Evolutionary conservation across 2,888 invertebrate genomes (phyloP), one percentile per base, ranked within the genome.

Genomic region (Darwinula stevensoni): DNA sequence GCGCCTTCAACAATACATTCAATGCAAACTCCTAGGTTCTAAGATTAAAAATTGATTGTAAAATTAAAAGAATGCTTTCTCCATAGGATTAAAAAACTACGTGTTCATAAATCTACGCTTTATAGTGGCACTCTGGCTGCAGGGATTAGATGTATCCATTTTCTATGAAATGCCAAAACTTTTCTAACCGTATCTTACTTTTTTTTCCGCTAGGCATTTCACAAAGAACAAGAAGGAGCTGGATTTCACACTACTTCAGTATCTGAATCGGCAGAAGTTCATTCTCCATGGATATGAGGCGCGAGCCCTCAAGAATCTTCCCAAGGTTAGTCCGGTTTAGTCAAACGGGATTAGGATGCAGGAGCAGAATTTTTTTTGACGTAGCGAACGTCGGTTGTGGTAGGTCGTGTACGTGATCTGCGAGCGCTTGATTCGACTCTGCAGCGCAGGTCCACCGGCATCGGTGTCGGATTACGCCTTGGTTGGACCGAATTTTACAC

Each of bases 211-310:
- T 29, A 29, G 32, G 9, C 16, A 12, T 29, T 32, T n/a, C 13
- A 33, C 14, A 39, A 49, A 49, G 45, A 38, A 35, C 27, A 12
- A 22, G 2, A 40, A 38, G 27, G 35, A 41, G 31, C 46, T 45
- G 18, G 66, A 66, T 42, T 69, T 71, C 46, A 70, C 67, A 1
- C 54, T 78, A 14, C 57, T 61, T 3, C 65, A 69, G 41, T 70
- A 63, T 46, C 49, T 76, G 33, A 61, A 62, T 39, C 52, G 70
- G 39, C 76, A 78, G 45, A 55, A 62, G 38, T 63, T 66, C 3
- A 58, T 67, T 3, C 53, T 76, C 2, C 76, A 78, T 44, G 76
- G 78, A 1, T 60, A 67, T 37, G 75, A 78, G 39, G 70, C 70
- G 39, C 55, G 76, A 39, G 60, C 62, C 9, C 65, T 75, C 38